Percentiles rank a stretch among this genome's conserved stretches.
These are phyloP conservation scores for Symphodus melops DNA, from an alignment of 2,113 vertebrate genomes.

Conservation along the genomic window DNA sequence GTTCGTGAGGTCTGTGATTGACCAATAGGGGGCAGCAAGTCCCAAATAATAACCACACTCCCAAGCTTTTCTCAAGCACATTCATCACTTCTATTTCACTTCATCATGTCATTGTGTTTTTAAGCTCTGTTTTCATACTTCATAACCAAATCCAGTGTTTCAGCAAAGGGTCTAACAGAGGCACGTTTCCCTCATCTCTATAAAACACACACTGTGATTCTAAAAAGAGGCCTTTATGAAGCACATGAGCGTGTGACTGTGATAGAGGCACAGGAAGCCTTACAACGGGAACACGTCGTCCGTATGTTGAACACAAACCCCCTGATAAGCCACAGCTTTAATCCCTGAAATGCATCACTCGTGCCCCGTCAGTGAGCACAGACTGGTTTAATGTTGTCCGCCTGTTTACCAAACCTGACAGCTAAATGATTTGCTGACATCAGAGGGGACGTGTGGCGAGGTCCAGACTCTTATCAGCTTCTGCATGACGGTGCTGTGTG, in stretches of 20 bases:
- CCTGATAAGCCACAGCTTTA: constrained; percentile 22
- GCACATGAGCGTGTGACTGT: neutral
- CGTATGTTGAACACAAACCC: constrained; percentile 15
- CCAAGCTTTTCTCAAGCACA: neutral
- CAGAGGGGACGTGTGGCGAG: constrained; percentile 5
- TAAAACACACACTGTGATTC: no score
- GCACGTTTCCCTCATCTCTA: neutral
- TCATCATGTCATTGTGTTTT: neutral
- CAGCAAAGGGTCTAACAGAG: neutral
- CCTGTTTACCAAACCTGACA: constrained; percentile 26
- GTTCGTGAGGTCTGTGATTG: neutral
- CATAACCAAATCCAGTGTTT: neutral
- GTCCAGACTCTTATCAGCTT: constrained; percentile 52
- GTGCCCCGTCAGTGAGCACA: neutral
- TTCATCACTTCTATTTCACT: neutral
- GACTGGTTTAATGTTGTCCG: neutral
- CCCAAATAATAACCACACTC: constrained; percentile 6
- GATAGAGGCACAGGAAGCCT: constrained; percentile 20
- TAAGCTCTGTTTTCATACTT: neutral
- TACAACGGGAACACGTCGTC: constrained; percentile 22
- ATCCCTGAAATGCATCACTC: neutral
- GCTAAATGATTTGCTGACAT: constrained; percentile 15
- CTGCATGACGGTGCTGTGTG: constrained; percentile 27
- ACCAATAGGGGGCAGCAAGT: constrained; percentile 68
- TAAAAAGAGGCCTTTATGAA: neutral